Percentiles rank a stretch among this genome's conserved stretches.
Evolutionary conservation across 2,113 vertebrate genomes (phyloP).

Genomic region (Lichenostomus cassidix): DNA sequence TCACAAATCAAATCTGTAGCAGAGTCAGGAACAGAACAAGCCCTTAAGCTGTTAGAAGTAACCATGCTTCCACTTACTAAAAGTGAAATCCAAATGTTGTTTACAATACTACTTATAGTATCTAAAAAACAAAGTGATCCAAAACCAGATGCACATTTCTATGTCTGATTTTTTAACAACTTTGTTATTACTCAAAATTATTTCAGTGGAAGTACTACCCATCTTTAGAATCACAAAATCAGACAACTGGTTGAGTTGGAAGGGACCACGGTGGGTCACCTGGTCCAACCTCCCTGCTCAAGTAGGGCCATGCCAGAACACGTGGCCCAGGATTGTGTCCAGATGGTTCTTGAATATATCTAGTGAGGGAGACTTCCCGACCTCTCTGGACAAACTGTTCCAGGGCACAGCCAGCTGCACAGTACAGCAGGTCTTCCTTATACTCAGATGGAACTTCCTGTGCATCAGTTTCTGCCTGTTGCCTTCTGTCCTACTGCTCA

Average conservation of each 20-base stretch:
- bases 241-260: neutral
- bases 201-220: neutral
- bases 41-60: neutral
- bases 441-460: neutral
- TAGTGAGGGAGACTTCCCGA: neutral
- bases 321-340: neutral
- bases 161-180: neutral
- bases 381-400: neutral
- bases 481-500: neutral
- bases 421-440: neutral
- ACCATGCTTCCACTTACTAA: neutral
- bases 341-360: accelerated
- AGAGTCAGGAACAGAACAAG: neutral
- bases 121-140: neutral
- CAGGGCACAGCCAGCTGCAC: neutral
- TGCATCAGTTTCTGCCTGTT: neutral
- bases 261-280: neutral
- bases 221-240: neutral
- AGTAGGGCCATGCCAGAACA: neutral
- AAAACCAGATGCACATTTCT: neutral
- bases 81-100: neutral
- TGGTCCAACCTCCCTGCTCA: neutral
- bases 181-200: neutral
- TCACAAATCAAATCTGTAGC: neutral
- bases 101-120: neutral